A percentile compares a stretch with the other conserved stretches of the same genome.
Evolutionary conservation across 2,113 vertebrate species (phyloP).

Genomic region (Phylloscopus trochilus): DNA sequence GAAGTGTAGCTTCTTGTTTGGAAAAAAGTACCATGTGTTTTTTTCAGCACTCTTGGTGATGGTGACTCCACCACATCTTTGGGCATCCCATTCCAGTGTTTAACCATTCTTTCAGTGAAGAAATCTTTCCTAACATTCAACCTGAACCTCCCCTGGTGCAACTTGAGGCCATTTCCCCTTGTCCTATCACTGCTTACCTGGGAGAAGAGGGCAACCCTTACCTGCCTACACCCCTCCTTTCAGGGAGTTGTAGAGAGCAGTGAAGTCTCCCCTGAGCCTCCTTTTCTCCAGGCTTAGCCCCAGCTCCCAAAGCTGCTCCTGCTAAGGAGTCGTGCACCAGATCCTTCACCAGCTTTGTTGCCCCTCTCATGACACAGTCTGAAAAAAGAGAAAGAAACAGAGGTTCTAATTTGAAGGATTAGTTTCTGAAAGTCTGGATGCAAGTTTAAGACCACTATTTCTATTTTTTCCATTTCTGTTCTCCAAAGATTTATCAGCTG

Average conservation of each 20-base stretch:
- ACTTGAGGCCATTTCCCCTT: not conserved
- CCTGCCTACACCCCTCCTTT: not conserved
- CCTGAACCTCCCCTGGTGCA: not conserved
- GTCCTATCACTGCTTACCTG: not conserved
- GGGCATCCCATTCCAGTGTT: not conserved
- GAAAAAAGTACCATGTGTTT: not conserved
- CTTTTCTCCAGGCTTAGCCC: not conserved
- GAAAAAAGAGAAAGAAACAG: not conserved
- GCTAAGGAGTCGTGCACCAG: not conserved
- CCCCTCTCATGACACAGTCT: not conserved
- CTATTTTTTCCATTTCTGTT: not conserved
- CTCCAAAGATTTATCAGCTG: not conserved
- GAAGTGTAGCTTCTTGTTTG: slow-evolving; percentile 12
- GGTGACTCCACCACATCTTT: not conserved
- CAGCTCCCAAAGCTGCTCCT: not conserved
- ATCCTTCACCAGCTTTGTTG: not conserved
- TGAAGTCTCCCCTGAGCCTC: not conserved
- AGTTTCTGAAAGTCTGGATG: not conserved
- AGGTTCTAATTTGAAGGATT: not conserved
- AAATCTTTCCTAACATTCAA: not conserved
- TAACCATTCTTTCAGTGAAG: not conserved
- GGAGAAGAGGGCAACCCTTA: not conserved
- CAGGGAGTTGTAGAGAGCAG: not conserved
- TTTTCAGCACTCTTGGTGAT: not conserved
- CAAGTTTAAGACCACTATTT: not conserved